A percentile compares a stretch with the other conserved stretches of the same genome.
These are phyloP conservation scores for Sebastes iracundus DNA, from an alignment of 2,797 vertebrate genomes.

Conservation along the genomic window DNA sequence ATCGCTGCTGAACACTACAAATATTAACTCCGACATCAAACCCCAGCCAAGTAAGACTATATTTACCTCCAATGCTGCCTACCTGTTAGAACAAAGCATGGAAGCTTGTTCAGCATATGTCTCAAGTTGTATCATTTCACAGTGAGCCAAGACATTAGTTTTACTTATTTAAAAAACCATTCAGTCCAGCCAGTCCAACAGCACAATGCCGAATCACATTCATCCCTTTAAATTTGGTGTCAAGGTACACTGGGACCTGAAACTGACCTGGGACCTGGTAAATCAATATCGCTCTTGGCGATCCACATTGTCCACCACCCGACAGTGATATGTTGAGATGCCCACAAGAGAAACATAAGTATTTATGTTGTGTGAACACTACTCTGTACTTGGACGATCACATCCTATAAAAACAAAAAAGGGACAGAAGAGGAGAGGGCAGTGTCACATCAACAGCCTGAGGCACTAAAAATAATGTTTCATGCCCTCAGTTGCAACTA, in stretches of 20 bases:
- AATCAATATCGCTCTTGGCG: neutral
- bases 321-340: neutral
- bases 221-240: neutral
- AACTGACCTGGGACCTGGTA: neutral
- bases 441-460: neutral
- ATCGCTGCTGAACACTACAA: neutral
- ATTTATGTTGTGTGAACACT: constrained; percentile 2
- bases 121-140: neutral
- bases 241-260: neutral
- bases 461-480: neutral
- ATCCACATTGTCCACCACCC: neutral
- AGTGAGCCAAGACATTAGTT: neutral
- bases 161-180: neutral
- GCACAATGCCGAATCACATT: neutral
- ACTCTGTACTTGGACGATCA: neutral
- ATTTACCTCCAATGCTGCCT: neutral
- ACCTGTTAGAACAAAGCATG: neutral
- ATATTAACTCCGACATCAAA: neutral
- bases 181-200: neutral
- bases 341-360: neutral
- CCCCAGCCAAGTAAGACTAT: neutral
- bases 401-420: neutral
- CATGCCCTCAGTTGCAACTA: neutral
- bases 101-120: neutral
- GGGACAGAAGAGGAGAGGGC: neutral